These are phyloP conservation scores for Chrosomus eos DNA, from an alignment of 2,797 vertebrate genomes.

Conservation along the genomic window DNA sequence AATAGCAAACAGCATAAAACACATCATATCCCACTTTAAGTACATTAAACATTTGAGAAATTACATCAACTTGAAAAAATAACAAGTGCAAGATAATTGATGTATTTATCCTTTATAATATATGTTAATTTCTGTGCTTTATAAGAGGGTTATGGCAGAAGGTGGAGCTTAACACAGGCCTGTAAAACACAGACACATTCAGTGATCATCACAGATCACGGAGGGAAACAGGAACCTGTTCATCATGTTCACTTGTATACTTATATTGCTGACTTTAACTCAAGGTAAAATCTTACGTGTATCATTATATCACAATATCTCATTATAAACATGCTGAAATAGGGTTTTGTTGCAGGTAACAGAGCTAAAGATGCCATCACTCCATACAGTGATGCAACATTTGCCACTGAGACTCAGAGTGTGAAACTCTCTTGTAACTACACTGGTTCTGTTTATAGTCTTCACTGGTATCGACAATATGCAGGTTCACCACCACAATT, in stretches of 20 bases:
- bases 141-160: neutral
- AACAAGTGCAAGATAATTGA: neutral
- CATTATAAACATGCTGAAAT: neutral
- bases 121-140: too few species aligned
- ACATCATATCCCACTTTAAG: neutral
- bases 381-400: neutral
- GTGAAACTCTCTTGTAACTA: neutral
- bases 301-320: neutral
- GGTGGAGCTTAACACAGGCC: neutral
- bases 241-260: neutral
- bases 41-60: neutral
- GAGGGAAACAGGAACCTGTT: neutral
- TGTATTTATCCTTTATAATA: too few species aligned
- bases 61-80: neutral
- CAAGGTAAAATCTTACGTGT: neutral
- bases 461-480: neutral
- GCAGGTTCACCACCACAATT: neutral
- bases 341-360: conserved; percentile 1
- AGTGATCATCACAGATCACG: conserved; percentile 5
- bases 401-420: neutral
- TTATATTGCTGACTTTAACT: conserved; percentile 1
- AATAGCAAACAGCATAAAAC: neutral
- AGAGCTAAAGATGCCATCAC: neutral
- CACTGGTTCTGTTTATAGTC: neutral
- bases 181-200: neutral